Evolutionary conservation across 2,888 invertebrate species (phyloP), one percentile per base, ranked within the genome.

Genomic region (Dynastes maya): DNA sequence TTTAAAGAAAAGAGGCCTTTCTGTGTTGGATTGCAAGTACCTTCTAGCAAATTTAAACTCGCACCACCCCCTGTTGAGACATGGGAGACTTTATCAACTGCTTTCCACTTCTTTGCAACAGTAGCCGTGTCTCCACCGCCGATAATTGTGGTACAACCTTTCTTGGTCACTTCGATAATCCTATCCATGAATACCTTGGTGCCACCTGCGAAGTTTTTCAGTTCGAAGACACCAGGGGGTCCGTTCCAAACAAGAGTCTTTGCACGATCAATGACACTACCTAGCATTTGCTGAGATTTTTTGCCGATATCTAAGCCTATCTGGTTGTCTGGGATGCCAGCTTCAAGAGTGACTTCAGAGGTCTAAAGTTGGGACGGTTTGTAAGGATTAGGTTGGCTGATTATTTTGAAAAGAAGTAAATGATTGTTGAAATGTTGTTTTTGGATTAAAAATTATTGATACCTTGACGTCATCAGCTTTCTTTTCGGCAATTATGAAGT

Each of bases 221-320:
- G 98, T 89, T 99, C 99, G 88, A 99, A 99, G 11, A 99, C 99
- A 77, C 99, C 99, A 76, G 97, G 95, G 0, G 99, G 99, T 9
- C 99, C 99, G 89, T 99, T 99, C 99, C 99, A 99, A 1, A 99
- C 98, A 86, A 99, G 97, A 2, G 97, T 95, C 90, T 98, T 99
- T 45, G 99, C 96, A 81, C 96, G 92, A 0, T 92, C 91, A 82
- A 99, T 94, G 11, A 96, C 96, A 65, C 94, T 95, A 11, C 92
- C 92, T 83, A 99, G 98, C 0, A 93, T 87, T 84, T 94, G 94
- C 78, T 92, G 91, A 0, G 96, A 93, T 88, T 97, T 95, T 65
- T 96, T 96, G 61, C 99, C 99, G 82, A 97, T 92, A 88, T 99
- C 99, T 77, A 99, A 91, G 76, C 99, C 99, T 95, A 98, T 94